Conservation (phyloP, 2,888 invertebrate species). For the Physocephala rufipes region DNA sequence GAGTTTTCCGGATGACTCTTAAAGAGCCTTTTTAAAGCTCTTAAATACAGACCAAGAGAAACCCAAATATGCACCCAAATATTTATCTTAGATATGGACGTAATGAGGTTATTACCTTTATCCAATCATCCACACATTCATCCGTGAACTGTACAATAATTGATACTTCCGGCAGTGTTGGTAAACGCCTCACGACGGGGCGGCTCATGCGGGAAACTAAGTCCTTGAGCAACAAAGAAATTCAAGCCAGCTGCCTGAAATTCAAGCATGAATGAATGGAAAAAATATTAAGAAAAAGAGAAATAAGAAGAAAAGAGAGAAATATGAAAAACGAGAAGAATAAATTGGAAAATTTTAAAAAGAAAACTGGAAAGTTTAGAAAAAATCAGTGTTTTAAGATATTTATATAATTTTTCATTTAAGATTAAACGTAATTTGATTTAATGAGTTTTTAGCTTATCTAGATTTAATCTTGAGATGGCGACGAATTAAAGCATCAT, state of each 20-base stretch:
- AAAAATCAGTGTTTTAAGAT: constrained; percentile 10
- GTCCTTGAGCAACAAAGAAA: constrained; percentile 70
- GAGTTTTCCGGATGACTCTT: too few species aligned
- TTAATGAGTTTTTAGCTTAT: constrained; percentile 33
- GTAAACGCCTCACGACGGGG: constrained; percentile 69
- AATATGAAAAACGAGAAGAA: too few species aligned
- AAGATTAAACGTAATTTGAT: constrained; percentile 29
- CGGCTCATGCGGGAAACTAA: constrained; percentile 68
- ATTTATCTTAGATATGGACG: constrained; percentile 65
- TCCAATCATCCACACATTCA: constrained; percentile 69
- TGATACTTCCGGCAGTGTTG: constrained; percentile 68
- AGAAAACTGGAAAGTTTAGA: not conserved
- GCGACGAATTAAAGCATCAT: constrained; percentile 30
- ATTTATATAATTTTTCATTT: constrained; percentile 14
- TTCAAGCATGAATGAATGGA: constrained; percentile 34
- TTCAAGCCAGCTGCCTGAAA: constrained; percentile 59
- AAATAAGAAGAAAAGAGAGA: not conserved
- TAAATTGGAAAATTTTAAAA: too few species aligned
- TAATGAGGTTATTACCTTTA: constrained; percentile 68
- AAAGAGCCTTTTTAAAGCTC: too few species aligned
- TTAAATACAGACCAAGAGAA: too few species aligned
- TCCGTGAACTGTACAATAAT: constrained; percentile 70
- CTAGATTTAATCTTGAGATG: constrained; percentile 33
- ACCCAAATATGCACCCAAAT: too few species aligned
- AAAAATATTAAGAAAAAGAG: not conserved